Evolutionary conservation across 2,113 vertebrate species (phyloP).

Genomic region (Balaeniceps rex): DNA sequence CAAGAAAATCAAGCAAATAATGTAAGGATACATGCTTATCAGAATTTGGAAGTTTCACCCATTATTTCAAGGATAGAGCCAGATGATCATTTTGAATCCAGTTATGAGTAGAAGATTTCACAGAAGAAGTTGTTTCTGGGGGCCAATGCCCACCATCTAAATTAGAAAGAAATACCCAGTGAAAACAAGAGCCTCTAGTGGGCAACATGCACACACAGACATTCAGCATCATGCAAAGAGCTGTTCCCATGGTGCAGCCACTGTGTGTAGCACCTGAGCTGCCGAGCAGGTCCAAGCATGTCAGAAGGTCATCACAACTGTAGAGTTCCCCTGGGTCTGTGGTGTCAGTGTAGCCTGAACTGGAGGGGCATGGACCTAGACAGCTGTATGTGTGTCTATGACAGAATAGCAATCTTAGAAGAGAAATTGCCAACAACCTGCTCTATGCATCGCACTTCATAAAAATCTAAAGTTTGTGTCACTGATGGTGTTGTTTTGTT

Average conservation of each 20-base stretch:
- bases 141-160: background rate
- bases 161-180: background rate
- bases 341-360: too few relatives aligned
- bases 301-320: too few relatives aligned
- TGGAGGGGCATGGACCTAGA: too few relatives aligned
- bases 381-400: rapidly evolving
- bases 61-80: background rate
- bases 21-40: background rate
- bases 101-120: background rate
- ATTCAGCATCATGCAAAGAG: too few relatives aligned
- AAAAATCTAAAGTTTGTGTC: background rate
- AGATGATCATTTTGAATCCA: background rate
- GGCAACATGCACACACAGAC: too few relatives aligned
- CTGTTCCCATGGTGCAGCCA: too few relatives aligned
- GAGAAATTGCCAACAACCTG: background rate
- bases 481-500: background rate
- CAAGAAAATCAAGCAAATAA: background rate
- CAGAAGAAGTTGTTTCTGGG: background rate
- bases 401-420: background rate
- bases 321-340: too few relatives aligned
- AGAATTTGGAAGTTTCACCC: background rate
- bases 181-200: background rate
- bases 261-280: too few relatives aligned
- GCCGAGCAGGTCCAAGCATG: too few relatives aligned
- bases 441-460: background rate